Evolutionary conservation across 2,888 invertebrate genomes (phyloP).

Genomic region (Muscina levida): DNA sequence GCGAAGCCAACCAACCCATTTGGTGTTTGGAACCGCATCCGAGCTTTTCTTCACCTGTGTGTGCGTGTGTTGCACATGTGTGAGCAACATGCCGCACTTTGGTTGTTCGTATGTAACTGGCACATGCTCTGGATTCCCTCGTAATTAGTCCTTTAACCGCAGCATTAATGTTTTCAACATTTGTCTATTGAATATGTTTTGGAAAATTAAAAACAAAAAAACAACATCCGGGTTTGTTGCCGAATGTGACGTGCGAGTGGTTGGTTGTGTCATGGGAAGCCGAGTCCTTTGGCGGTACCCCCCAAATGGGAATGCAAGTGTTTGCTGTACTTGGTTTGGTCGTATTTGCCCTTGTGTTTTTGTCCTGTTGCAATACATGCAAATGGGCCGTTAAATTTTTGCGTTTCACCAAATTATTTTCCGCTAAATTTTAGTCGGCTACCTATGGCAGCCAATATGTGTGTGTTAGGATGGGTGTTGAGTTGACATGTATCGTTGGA

Average conservation of each 20-base stretch:
- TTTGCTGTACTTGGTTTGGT: too few species aligned
- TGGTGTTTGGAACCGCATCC: slow-evolving; percentile 39
- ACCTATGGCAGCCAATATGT: neutral
- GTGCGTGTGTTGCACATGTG: too few species aligned
- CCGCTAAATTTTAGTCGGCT: slow-evolving; percentile 61
- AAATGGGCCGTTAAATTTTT: slow-evolving; percentile 55
- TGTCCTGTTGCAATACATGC: slow-evolving; percentile 30
- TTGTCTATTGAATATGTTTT: slow-evolving; percentile 48
- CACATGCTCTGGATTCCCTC: slow-evolving; percentile 26
- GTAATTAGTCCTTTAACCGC: slow-evolving; percentile 62
- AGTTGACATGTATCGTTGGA: slow-evolving; percentile 36
- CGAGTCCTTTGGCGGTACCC: slow-evolving; percentile 2
- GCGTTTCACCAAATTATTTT: slow-evolving; percentile 63
- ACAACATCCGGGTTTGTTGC: neutral
- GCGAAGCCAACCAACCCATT: slow-evolving; percentile 55
- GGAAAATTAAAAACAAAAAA: slow-evolving; percentile 2
- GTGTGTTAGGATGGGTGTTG: neutral
- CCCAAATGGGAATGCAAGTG: slow-evolving; percentile 14
- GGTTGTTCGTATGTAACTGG: too few species aligned
- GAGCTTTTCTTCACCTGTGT: neutral
- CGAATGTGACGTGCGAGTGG: neutral
- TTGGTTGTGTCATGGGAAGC: slow-evolving; percentile 17
- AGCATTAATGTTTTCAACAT: slow-evolving; percentile 44
- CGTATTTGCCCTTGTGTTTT: slow-evolving; percentile 10
- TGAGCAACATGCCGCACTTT: too few species aligned